Evolutionary conservation across 2,113 vertebrate species (phyloP).

Genomic region (Trichechus manatus): DNA sequence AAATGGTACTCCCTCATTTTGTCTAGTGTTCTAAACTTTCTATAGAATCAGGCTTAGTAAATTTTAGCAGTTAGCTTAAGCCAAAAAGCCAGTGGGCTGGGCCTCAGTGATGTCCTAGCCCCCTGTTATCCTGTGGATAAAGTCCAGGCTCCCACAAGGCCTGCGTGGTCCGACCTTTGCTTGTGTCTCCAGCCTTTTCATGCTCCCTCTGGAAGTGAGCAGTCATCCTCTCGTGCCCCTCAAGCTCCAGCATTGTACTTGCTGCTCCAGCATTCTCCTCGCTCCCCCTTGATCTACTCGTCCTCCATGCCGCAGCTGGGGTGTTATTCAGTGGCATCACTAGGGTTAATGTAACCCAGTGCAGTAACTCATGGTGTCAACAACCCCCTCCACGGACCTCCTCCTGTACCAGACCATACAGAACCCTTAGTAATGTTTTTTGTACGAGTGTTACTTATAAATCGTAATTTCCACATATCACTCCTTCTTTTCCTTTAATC

Average conservation of each 20-base stretch:
- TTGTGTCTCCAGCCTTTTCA: not conserved
- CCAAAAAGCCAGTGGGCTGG: not conserved
- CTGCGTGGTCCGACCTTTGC: not conserved
- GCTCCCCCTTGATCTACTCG: not conserved
- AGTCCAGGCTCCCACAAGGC: not conserved
- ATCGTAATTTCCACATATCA: too few species aligned
- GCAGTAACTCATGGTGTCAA: too few species aligned
- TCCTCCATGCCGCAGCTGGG: too few species aligned
- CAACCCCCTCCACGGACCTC: too few species aligned
- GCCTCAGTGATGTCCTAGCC: not conserved
- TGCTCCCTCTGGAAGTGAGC: too few species aligned
- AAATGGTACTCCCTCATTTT: not conserved
- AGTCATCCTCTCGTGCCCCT: not conserved
- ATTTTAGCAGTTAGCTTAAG: not conserved
- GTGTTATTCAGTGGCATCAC: too few species aligned
- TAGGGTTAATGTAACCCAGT: too few species aligned
- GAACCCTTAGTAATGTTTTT: too few species aligned
- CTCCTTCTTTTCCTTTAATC: too few species aligned
- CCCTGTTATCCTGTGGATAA: too few species aligned
- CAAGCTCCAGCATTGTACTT: not conserved
- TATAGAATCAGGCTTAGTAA: not conserved
- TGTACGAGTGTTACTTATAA: too few species aligned
- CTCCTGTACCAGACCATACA: too few species aligned
- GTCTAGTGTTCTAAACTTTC: not conserved
- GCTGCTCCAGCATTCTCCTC: not conserved